Evolutionary conservation across 1,140 invertebrate genomes (phyloP).

Genomic region (Sarcophaga bullata): DNA sequence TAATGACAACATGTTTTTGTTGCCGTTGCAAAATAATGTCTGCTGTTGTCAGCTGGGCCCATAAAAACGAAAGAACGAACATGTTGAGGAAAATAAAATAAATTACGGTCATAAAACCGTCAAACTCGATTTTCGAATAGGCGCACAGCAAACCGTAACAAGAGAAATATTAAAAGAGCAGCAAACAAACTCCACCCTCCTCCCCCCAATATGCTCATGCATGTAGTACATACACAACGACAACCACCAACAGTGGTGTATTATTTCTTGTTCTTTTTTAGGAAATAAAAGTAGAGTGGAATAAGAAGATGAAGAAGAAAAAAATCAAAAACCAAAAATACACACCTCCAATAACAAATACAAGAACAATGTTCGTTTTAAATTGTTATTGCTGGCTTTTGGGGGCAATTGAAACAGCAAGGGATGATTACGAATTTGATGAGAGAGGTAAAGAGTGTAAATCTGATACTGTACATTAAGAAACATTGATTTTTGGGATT

Average conservation of each 20-base stretch:
- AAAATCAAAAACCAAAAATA: not conserved
- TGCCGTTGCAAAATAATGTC: not conserved
- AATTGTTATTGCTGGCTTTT: too few relatives aligned
- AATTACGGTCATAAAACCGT: conserved; percentile 48
- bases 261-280: too few relatives aligned
- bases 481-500: too few relatives aligned
- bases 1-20: not conserved
- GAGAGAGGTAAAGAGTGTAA: too few relatives aligned
- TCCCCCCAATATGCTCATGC: too few relatives aligned
- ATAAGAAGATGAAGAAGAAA: not conserved
- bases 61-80: conserved; percentile 7
- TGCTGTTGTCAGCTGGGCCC: not conserved
- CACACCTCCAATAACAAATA: not conserved
- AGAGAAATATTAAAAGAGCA: not conserved
- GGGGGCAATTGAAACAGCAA: too few relatives aligned
- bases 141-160: conserved; percentile 43
- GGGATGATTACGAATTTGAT: too few relatives aligned
- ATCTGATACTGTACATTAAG: too few relatives aligned
- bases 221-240: too few relatives aligned
- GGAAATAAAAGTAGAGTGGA: not conserved
- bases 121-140: conserved; percentile 47
- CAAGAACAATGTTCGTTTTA: too few relatives aligned
- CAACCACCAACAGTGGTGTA: too few relatives aligned
- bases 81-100: conserved; percentile 43
- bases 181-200: not conserved